Base-by-base conservation (phyloP, 2,888 invertebrate genomes). In the Ischnus inquisitorius region DNA sequence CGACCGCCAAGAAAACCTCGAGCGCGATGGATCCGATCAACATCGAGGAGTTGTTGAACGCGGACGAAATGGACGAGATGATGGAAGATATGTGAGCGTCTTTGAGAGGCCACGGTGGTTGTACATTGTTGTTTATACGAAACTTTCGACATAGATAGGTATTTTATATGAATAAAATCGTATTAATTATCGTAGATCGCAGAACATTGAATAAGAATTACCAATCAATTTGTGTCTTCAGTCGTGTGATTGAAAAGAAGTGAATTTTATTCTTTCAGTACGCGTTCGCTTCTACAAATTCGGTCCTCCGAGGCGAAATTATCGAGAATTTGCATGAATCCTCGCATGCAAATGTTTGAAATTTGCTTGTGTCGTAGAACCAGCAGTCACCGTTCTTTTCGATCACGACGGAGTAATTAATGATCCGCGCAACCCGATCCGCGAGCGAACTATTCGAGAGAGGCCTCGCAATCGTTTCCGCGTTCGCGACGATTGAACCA, bases 11-110 rank as follows among this genome's bases (percentile, higher is more conserved):
- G 68, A 87, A 83, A 51, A 46, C 60, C 12, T 14, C 68, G 19
- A 82, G 78, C 8, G 87, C 86, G 10, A 90, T 88, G 80, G 86
- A 87, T 71, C 78, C 88, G 8, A 57, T 85, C 12, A 90, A 90
- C 71, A 90, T 91, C 19, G 91, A 89, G 77, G 87, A 89, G 43
- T 51, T 91, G 81, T 76, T 93, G 1, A 88, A 91, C 34, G 90
- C 88, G 8, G 91, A 91, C 39, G 88, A 88, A 46, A 78, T 85
- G 2, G 78, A 83, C 22, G 82, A 86, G 46, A 81, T 80, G 69
- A 75, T 80, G 80, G 12, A 48, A n/a, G 46, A 60, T 57, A 62
- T 22, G 43, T 12, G 19, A 14, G 12, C 5, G 10, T 16, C 16
- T 43, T 57, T 34, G 3, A 22, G 57, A 25, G 25, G 22, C 2